Percentiles rank a stretch among this genome's conserved stretches.
These are phyloP conservation scores for Lasioglossum marginatum DNA, from an alignment of 2,888 invertebrate species.

Conservation along the genomic window DNA sequence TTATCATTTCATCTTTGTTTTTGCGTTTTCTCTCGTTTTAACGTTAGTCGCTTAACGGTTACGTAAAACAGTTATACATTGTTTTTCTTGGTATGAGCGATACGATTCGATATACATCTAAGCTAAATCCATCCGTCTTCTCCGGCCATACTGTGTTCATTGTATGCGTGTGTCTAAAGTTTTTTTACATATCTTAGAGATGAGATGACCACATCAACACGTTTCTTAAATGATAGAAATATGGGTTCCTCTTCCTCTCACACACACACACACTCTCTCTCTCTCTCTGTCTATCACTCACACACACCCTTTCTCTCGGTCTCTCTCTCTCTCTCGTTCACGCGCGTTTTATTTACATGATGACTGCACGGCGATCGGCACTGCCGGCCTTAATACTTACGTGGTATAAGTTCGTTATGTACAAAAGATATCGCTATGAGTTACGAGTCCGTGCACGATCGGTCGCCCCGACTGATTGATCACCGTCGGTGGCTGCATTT, in stretches of 20 bases:
- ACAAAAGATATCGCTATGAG: conserved; percentile 72
- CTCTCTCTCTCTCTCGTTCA: background rate
- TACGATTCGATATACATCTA: conserved; percentile 78
- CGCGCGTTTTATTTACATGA: conserved; percentile 53
- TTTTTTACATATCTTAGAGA: conserved; percentile 71
- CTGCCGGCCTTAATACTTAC: conserved; percentile 49
- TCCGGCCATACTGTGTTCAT: background rate
- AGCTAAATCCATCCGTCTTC: conserved; percentile 52
- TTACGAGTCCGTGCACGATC: conserved; percentile 58
- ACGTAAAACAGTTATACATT: conserved; percentile 69
- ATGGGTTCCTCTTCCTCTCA: conserved; percentile 31
- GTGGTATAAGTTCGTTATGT: conserved; percentile 65
- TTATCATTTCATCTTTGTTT: background rate
- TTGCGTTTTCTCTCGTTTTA: conserved; percentile 11
- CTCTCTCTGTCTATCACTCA: conserved; percentile 15
- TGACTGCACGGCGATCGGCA: conserved; percentile 16
- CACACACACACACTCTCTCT: background rate
- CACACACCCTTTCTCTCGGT: background rate
- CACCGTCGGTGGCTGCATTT: conserved; percentile 27
- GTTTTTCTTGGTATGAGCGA: conserved; percentile 68
- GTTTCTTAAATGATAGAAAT: conserved; percentile 64
- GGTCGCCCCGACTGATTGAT: conserved; percentile 31
- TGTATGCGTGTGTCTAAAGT: conserved; percentile 37
- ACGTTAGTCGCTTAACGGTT: conserved; percentile 64
- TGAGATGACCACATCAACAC: conserved; percentile 55